Conservation (phyloP, 2,888 invertebrate genomes). For the Xanthorhoe designata region DNA sequence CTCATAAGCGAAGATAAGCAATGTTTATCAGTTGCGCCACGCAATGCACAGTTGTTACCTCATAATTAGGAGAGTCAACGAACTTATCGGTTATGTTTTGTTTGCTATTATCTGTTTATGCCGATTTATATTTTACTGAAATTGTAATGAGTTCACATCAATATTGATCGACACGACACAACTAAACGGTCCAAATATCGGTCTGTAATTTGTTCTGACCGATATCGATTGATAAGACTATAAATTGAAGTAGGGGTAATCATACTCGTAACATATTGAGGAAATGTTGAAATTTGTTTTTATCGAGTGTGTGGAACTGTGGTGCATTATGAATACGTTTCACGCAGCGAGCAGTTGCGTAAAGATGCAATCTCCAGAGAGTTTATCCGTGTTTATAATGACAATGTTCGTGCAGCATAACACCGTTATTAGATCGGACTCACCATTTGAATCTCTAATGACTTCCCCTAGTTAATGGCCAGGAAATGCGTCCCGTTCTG, state of each 20-base stretch:
- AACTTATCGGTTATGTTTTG: constrained; percentile 39
- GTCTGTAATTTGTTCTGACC: constrained; percentile 31
- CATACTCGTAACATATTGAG: constrained; percentile 36
- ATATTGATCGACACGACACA: background rate
- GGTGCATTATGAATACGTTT: constrained; percentile 50
- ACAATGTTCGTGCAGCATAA: constrained; percentile 64
- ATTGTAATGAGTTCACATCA: background rate
- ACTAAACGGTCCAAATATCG: constrained; percentile 30
- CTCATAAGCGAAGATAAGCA: no score
- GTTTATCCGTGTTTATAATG: constrained; percentile 67
- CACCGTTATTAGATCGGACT: constrained; percentile 71
- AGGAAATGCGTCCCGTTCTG: constrained; percentile 69
- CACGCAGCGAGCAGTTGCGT: constrained; percentile 60
- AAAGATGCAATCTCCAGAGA: constrained; percentile 68
- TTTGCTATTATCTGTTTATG: constrained; percentile 19
- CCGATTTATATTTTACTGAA: background rate
- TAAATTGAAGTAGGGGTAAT: constrained; percentile 26
- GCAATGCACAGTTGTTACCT: constrained; percentile 32
- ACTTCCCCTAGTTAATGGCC: constrained; percentile 71
- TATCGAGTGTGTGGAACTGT: constrained; percentile 41
- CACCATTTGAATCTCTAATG: constrained; percentile 73
- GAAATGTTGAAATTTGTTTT: constrained; percentile 46
- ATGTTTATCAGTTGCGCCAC: constrained; percentile 27
- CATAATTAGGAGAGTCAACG: constrained; percentile 43
- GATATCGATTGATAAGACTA: constrained; percentile 32